Conservation (phyloP, 2,113 vertebrate species). For the Strigops habroptila region DNA sequence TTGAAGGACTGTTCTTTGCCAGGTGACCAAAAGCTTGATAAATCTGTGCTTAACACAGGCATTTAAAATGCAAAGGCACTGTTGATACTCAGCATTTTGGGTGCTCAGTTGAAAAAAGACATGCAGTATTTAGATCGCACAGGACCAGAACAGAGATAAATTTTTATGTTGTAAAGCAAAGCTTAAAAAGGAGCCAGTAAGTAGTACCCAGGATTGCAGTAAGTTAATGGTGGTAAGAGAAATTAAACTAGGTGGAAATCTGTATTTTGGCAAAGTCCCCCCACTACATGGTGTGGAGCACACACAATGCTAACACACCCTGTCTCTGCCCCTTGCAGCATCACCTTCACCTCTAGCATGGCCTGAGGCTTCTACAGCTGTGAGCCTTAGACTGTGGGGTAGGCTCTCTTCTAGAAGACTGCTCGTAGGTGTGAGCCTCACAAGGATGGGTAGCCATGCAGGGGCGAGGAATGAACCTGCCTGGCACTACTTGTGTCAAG, state of each 20-base stretch:
- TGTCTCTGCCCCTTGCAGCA: not conserved
- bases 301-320: not conserved
- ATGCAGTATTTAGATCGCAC: not conserved
- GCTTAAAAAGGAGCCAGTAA: not conserved
- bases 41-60: not conserved
- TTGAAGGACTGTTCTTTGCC: not conserved
- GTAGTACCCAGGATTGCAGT: not conserved
- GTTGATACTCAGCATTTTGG: accelerated
- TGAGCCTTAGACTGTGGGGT: not conserved
- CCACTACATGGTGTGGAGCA: not conserved
- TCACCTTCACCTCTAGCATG: not conserved
- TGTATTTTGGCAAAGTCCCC: not conserved
- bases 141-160: not conserved
- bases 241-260: not conserved
- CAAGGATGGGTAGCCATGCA: not conserved
- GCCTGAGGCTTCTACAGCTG: not conserved
- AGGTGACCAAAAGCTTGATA: not conserved
- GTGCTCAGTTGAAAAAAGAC: not conserved
- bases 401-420: not conserved
- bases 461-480: not conserved
- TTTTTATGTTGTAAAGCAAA: not conserved
- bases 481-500: not conserved
- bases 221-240: not conserved
- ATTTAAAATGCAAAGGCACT: not conserved
- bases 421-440: not conserved